Evolutionary conservation across 2,888 invertebrate genomes (phyloP), one percentile per base, ranked within the genome.

Genomic region (Quadroppia sp.): DNA sequence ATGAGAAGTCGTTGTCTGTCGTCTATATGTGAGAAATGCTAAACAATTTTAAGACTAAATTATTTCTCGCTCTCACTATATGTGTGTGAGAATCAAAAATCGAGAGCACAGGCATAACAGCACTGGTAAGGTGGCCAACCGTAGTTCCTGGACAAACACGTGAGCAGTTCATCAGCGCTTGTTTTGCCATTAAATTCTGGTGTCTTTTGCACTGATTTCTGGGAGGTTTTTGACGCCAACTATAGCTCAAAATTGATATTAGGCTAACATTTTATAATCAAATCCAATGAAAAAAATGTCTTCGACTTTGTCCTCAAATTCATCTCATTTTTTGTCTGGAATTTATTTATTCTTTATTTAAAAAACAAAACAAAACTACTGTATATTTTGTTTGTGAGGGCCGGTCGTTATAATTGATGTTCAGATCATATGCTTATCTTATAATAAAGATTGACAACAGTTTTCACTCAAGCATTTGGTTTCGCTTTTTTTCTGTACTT

Each of bases 61-160:
- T 48, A 48, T 48, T 48, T 48, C 17, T 45, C 17, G 4, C 36
- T 36, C 36, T 36, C 9, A 7, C 9, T 36, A 36, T 36, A 36
- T 36, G 23, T 23, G 53, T 40, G 64, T 32, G 64, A 36, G 64
- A 64, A 36, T 64, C 64, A n/a, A 32, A 56, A 23, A 53, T 56
- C 28, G 56, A 56, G 56, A 56, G 28, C 56, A 56, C 15, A 23
- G 15, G 32, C 30, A 30, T 25, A 1, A 25, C 13, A 53, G 53
- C 25, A 30, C 40, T 23, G 64, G 36, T 40, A 64, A 64, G 61
- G 64, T 64, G 64, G 64, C 64, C 64, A 64, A 64, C 64, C 64
- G 64, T 64, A 64, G 64, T 36, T 64, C 64, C 64, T 36, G 30
- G 32, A 40, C 36, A 36, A 64, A 64, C 20, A 40, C 40, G 20